These are phyloP conservation scores for Apogon talboti DNA, from an alignment of 2,797 vertebrate genomes.

Conservation along the genomic window DNA sequence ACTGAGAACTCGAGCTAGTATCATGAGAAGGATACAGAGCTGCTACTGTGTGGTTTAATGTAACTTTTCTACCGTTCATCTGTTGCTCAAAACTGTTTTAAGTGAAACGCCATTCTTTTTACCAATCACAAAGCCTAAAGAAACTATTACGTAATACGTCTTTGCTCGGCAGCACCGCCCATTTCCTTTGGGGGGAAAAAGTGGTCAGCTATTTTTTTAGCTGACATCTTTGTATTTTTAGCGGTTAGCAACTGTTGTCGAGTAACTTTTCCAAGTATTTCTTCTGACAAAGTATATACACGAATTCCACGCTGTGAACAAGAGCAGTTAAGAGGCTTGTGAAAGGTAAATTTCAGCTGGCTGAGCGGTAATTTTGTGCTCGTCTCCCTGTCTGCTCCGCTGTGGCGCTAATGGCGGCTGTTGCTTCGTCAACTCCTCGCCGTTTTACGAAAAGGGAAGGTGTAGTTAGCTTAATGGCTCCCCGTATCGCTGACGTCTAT, in stretches of 20 bases:
- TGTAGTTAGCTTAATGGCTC: constrained; percentile 86
- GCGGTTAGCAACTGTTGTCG: constrained; percentile 69
- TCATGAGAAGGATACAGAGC: not conserved
- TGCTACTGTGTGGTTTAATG: no score
- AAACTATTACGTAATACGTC: constrained; percentile 70
- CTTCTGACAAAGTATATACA: constrained; percentile 42
- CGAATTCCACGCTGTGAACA: constrained; percentile 67
- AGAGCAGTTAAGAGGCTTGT: constrained; percentile 57
- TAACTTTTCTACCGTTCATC: not conserved
- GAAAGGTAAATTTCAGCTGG: constrained; percentile 71
- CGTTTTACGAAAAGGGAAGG: constrained; percentile 82
- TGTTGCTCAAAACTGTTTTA: constrained; percentile 30
- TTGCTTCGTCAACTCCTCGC: constrained; percentile 74
- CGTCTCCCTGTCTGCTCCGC: constrained; percentile 39
- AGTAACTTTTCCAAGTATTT: constrained; percentile 59
- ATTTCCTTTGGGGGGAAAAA: constrained; percentile 76
- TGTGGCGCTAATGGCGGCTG: constrained; percentile 82
- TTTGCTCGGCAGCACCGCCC: constrained; percentile 65
- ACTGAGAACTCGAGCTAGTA: no score
- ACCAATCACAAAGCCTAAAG: constrained; percentile 75
- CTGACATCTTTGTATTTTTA: constrained; percentile 78
- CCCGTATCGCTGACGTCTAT: constrained; percentile 88
- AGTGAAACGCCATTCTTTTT: constrained; percentile 4
- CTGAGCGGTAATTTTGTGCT: constrained; percentile 28
- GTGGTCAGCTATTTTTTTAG: constrained; percentile 76